These are phyloP conservation scores for Phymatocera aterrima DNA, from an alignment of 2,888 invertebrate genomes.

Conservation along the genomic window DNA sequence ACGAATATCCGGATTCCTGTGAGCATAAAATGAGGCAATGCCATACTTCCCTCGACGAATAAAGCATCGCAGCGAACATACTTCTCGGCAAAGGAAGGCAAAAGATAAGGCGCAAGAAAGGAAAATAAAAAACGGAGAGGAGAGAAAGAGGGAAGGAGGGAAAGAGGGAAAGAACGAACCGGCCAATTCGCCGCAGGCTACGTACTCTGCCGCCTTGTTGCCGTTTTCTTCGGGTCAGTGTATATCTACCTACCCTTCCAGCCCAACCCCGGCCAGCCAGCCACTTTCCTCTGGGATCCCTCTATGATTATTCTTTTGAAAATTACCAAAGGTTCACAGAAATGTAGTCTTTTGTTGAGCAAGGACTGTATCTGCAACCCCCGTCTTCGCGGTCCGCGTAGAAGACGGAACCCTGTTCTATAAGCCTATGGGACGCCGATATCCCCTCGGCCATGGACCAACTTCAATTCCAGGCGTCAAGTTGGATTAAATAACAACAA, in stretches of 20 bases:
- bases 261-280: not conserved
- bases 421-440: not conserved
- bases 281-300: slow-evolving; percentile 36
- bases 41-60: not conserved
- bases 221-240: not conserved
- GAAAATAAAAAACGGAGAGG: not conserved
- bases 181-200: slow-evolving; percentile 28
- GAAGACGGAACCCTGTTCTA: not conserved
- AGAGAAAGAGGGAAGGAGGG: not conserved
- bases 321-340: slow-evolving; percentile 44
- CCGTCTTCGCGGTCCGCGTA: not conserved
- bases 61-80: slow-evolving; percentile 8
- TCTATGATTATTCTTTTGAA: slow-evolving; percentile 48
- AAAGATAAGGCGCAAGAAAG: not conserved
- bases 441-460: not conserved
- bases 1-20: not conserved
- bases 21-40: slow-evolving; percentile 14
- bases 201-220: not conserved
- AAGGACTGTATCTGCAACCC: slow-evolving; percentile 12
- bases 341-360: slow-evolving; percentile 40
- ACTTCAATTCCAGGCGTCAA: too few species aligned
- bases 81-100: not conserved
- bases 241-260: too few species aligned
- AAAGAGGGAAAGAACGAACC: not conserved
- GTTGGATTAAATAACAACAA: too few species aligned